Percentiles rank a stretch among this genome's conserved stretches.
These are phyloP conservation scores for Rhadinocentrus ornatus DNA, from an alignment of 2,797 vertebrate genomes.

Conservation along the genomic window DNA sequence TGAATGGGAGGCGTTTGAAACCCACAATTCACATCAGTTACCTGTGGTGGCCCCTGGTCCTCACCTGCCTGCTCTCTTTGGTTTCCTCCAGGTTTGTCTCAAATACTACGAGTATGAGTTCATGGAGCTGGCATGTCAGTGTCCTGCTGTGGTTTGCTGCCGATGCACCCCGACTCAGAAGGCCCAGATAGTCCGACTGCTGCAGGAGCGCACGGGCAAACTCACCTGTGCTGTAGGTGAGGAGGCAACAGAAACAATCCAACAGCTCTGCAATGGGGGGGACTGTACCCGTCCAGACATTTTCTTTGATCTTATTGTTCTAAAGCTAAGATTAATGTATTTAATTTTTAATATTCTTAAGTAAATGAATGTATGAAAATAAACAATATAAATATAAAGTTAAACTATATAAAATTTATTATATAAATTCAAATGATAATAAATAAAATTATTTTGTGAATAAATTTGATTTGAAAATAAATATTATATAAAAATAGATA, in stretches of 20 bases:
- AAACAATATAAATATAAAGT: too few relatives aligned
- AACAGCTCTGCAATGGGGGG: too few relatives aligned
- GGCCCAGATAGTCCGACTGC: slow-evolving; percentile 94
- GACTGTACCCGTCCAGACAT: too few relatives aligned
- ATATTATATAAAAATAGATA: too few relatives aligned
- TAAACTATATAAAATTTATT: too few relatives aligned
- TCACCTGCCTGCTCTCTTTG: slow-evolving; percentile 7
- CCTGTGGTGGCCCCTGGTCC: slow-evolving; percentile 6
- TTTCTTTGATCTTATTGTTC: too few relatives aligned
- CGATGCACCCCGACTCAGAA: slow-evolving; percentile 97
- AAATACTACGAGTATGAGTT: slow-evolving; percentile 98
- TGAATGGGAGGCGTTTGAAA: slow-evolving; percentile 14
- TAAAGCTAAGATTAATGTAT: too few relatives aligned
- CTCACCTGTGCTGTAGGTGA: slow-evolving; percentile 97
- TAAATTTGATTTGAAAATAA: too few relatives aligned
- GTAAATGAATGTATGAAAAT: too few relatives aligned
- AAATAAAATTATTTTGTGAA: too few relatives aligned
- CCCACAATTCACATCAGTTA: slow-evolving; percentile 41
- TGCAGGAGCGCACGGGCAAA: slow-evolving; percentile 95
- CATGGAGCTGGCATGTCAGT: slow-evolving; percentile 98
- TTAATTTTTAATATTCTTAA: too few relatives aligned
- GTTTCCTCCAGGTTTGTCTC: slow-evolving; percentile 86
- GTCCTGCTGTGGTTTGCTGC: slow-evolving; percentile 95
- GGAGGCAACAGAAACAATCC: slow-evolving; percentile 31
- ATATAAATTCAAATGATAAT: too few relatives aligned